These are phyloP conservation scores for Callaeas wilsoni DNA, from an alignment of 2,113 vertebrate species.

Conservation along the genomic window DNA sequence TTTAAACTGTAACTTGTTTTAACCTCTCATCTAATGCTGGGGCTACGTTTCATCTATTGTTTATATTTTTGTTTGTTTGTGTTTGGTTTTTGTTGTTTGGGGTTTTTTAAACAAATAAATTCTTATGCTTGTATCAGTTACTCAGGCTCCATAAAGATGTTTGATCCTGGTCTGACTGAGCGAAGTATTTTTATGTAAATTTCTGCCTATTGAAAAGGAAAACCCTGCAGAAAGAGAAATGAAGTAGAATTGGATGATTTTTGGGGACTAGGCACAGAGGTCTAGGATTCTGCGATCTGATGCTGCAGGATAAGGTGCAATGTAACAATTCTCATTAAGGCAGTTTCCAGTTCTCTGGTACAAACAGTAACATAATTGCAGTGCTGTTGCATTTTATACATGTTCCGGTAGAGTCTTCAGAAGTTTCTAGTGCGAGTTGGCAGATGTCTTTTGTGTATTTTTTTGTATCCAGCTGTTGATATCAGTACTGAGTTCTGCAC, in stretches of 20 bases:
- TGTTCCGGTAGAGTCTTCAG: background rate
- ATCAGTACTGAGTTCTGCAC: background rate
- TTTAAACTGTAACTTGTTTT: conserved; percentile 21
- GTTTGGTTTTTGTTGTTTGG: background rate
- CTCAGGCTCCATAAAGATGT: background rate
- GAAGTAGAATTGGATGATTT: background rate
- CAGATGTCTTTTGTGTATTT: background rate
- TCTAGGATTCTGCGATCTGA: background rate
- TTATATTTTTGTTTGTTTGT: background rate
- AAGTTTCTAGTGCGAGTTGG: background rate
- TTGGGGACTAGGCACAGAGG: background rate
- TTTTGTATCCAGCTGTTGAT: background rate
- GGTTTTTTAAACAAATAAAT: background rate
- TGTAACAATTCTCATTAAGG: background rate
- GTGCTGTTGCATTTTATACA: background rate
- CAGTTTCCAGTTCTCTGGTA: background rate
- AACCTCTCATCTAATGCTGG: background rate
- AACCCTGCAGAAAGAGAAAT: background rate
- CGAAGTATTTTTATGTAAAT: background rate
- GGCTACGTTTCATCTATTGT: background rate
- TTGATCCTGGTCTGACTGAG: background rate
- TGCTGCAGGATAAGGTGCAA: background rate
- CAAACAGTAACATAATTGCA: background rate
- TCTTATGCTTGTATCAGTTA: background rate
- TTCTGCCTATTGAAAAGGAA: background rate